Conservation (phyloP, 2,888 invertebrate genomes). For the Nyleta sp. region DNA sequence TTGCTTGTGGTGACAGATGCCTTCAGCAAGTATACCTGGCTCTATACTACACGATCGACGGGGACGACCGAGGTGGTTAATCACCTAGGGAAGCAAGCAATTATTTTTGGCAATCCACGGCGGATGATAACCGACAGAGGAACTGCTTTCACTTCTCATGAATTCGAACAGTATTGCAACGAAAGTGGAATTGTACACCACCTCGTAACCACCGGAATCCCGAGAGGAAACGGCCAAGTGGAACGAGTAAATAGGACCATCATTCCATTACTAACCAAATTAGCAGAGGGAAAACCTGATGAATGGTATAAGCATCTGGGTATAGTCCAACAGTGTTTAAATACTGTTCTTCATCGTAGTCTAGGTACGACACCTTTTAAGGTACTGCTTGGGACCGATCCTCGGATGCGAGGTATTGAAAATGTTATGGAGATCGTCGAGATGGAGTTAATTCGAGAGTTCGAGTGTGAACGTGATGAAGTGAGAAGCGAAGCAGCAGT, state of each 20-base stretch:
- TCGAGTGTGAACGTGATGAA: conserved; percentile 59
- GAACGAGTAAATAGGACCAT: conserved; percentile 50
- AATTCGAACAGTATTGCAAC: conserved; percentile 35
- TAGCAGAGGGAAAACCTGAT: conserved; percentile 7
- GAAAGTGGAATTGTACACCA: conserved; percentile 29
- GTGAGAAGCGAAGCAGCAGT: conserved; percentile 51
- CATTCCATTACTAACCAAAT: conserved; percentile 18
- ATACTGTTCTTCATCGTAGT: conserved; percentile 7
- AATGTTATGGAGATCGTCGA: conserved; percentile 52
- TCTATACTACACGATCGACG: conserved; percentile 57
- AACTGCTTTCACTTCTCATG: conserved; percentile 59
- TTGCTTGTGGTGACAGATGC: conserved; percentile 34
- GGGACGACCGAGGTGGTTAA: conserved; percentile 67
- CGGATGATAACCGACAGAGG: conserved; percentile 54
- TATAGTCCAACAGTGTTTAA: conserved; percentile 3
- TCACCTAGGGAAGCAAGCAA: conserved; percentile 62
- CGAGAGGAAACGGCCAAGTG: conserved; percentile 7
- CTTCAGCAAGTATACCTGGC: conserved; percentile 42
- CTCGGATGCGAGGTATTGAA: too few species aligned
- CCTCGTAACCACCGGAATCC: conserved; percentile 14
- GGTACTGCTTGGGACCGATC: conserved; percentile 16
- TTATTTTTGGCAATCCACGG: conserved; percentile 67
- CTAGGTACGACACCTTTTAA: conserved; percentile 27
- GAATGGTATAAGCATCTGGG: conserved; percentile 36
- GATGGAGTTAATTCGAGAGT: conserved; percentile 51